phyloP scores from a whole-genome alignment of 2,797 vertebrate species.

The Gallinago nigripennis region DNA sequence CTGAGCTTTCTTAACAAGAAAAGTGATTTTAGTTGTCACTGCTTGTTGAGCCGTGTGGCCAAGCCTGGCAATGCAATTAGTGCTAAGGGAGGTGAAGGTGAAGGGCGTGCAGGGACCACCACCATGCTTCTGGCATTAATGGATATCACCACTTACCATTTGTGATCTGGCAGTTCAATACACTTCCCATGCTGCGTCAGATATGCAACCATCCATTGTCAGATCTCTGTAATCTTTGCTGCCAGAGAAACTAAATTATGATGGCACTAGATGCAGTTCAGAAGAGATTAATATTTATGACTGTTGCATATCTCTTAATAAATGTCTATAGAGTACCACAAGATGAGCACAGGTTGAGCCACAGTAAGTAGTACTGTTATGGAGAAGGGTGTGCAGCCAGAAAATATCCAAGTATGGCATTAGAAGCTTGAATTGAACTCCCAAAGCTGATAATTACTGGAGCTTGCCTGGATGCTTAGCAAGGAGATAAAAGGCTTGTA shows the following conservation, averaged over 20 bases:
- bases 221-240: neutral
- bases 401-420: neutral
- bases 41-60: accelerated
- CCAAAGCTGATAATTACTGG: neutral
- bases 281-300: neutral
- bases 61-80: neutral
- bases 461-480: neutral
- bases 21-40: neutral
- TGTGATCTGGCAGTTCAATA: neutral
- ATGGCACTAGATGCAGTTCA: accelerated
- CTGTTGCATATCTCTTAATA: neutral
- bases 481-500: neutral
- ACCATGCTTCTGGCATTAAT: neutral
- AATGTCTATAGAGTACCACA: neutral
- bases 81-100: neutral
- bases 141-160: neutral
- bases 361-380: neutral
- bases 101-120: accelerated
- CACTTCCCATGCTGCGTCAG: neutral
- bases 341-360: neutral
- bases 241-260: neutral
- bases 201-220: accelerated
- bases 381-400: neutral
- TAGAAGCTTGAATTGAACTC: neutral
- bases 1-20: neutral